phyloP scores from a whole-genome alignment of 2,113 vertebrate genomes.

The Barbus barbus region DNA sequence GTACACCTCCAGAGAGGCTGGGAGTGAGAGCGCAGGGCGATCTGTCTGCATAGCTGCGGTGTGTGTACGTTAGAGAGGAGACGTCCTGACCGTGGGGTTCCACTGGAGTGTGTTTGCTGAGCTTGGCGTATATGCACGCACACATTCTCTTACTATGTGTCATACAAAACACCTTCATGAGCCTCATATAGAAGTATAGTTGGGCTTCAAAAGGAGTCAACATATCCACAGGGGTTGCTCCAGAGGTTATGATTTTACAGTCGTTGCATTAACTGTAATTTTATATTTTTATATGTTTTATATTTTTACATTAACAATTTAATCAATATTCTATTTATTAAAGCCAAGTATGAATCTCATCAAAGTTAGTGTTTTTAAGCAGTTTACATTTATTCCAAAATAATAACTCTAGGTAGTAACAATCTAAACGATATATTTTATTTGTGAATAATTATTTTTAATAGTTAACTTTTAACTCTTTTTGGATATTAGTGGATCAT shows the following conservation, averaged over 20 bases:
- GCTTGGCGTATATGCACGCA: not conserved
- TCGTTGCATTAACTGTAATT: not conserved
- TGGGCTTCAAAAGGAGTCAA: not conserved
- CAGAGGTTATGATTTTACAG: not conserved
- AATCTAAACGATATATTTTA: too few relatives aligned
- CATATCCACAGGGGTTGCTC: not conserved
- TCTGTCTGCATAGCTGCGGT: constrained; percentile 9
- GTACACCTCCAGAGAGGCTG: constrained; percentile 35
- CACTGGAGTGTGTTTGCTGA: constrained; percentile 2
- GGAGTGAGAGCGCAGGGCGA: not conserved
- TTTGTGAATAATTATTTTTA: too few relatives aligned
- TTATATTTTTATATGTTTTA: too few relatives aligned
- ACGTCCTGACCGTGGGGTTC: constrained; percentile 33
- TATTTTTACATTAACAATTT: too few relatives aligned
- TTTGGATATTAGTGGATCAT: too few relatives aligned
- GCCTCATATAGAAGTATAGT: not conserved
- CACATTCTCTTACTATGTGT: not conserved
- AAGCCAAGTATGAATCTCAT: too few relatives aligned
- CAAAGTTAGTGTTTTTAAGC: too few relatives aligned
- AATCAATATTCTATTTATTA: too few relatives aligned
- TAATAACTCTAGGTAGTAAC: too few relatives aligned
- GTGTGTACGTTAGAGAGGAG: constrained; percentile 13
- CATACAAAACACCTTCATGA: not conserved
- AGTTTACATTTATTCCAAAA: too few relatives aligned
- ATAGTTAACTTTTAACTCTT: too few relatives aligned